phyloP scores from a whole-genome alignment of 2,113 vertebrate genomes.

The Paratilapia polleni region DNA sequence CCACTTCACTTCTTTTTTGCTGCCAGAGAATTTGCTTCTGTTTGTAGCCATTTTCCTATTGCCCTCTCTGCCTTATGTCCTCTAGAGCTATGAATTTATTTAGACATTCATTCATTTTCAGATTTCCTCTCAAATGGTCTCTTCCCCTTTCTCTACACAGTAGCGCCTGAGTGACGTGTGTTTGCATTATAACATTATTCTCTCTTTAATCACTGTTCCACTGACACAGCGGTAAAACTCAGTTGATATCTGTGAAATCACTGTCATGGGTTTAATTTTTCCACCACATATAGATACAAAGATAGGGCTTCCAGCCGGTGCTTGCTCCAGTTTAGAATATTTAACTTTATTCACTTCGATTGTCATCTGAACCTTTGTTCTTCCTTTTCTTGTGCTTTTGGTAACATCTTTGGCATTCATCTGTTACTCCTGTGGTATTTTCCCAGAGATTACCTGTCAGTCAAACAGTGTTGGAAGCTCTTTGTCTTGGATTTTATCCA shows the following conservation, averaged over 20 bases:
- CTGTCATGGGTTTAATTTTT: slow-evolving; percentile 10
- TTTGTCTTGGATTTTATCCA: background rate
- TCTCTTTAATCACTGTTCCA: slow-evolving; percentile 43
- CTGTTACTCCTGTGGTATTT: slow-evolving; percentile 40
- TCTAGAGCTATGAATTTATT: slow-evolving; percentile 28
- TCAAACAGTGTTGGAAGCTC: background rate
- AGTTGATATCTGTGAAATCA: slow-evolving; percentile 28
- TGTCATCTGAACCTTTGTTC: slow-evolving; percentile 20
- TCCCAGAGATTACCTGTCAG: slow-evolving; percentile 34
- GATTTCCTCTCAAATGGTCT: slow-evolving; percentile 6
- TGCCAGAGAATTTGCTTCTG: slow-evolving; percentile 62
- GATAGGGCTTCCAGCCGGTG: slow-evolving; percentile 13
- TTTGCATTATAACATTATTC: slow-evolving; percentile 52
- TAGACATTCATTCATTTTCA: slow-evolving; percentile 37
- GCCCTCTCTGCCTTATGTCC: slow-evolving; percentile 4
- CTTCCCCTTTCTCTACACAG: background rate
- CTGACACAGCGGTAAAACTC: background rate
- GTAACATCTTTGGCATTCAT: background rate
- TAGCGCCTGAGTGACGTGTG: slow-evolving; percentile 26
- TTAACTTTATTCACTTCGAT: slow-evolving; percentile 6
- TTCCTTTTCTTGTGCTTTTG: background rate
- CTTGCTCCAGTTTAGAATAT: slow-evolving; percentile 24
- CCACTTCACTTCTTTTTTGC: slow-evolving; percentile 65
- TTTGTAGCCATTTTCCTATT: slow-evolving; percentile 24
- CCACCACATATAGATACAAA: background rate